These are phyloP conservation scores for Synanthedon myopaeformis DNA, from an alignment of 2,888 invertebrate species.

Conservation along the genomic window DNA sequence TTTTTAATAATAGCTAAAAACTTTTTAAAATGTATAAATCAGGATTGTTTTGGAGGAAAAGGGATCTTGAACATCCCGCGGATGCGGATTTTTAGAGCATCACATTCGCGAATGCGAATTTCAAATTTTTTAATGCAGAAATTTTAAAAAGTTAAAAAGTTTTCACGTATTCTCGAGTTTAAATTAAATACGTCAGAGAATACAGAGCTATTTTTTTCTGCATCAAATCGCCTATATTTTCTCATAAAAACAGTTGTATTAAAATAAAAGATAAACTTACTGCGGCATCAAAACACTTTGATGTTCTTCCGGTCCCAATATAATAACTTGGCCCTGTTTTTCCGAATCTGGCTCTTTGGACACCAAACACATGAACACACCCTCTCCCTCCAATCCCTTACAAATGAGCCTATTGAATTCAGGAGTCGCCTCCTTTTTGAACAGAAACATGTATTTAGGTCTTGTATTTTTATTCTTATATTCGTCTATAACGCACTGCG, in stretches of 20 bases:
- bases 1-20: background rate
- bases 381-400: conserved; percentile 71
- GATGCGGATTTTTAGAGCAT: no score
- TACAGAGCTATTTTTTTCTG: background rate
- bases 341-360: conserved; percentile 77
- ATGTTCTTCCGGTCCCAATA: conserved; percentile 67
- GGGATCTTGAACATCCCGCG: no score
- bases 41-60: no score
- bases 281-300: conserved; percentile 69
- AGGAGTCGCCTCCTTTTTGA: conserved; percentile 80
- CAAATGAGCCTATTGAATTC: conserved; percentile 81
- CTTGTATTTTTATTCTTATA: conserved; percentile 56
- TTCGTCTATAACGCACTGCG: conserved; percentile 74
- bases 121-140: no score
- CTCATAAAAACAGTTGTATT: no score
- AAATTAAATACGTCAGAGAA: background rate
- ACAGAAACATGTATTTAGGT: conserved; percentile 71
- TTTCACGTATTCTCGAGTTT: background rate
- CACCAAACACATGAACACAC: conserved; percentile 75
- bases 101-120: no score
- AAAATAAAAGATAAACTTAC: conserved; percentile 48
- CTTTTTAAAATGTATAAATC: background rate
- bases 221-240: background rate
- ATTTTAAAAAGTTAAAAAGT: no score
- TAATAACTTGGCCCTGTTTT: conserved; percentile 66